Conservation (phyloP, 2,113 vertebrate species). For the Lophotis ruficrista region DNA sequence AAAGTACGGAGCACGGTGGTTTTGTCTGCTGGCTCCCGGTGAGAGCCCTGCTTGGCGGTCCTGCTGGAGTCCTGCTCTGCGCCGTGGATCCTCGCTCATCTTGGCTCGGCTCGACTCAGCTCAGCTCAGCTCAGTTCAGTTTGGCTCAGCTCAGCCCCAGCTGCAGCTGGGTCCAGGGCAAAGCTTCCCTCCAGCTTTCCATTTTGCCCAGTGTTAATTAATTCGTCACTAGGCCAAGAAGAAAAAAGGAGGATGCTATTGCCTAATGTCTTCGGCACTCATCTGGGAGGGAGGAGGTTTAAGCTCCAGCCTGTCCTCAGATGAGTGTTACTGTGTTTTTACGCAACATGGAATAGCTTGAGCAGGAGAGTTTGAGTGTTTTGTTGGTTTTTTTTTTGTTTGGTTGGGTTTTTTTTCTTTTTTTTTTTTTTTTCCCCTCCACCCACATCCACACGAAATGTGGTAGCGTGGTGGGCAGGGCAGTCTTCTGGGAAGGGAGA, state of each 20-base stretch:
- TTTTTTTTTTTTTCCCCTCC: background rate
- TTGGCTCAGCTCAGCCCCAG: background rate
- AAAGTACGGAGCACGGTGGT: background rate
- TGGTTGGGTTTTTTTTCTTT: background rate
- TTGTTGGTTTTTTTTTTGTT: background rate
- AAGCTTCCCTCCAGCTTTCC: background rate
- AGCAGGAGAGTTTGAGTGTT: background rate
- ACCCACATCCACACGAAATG: background rate
- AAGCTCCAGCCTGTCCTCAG: slow-evolving; percentile 36
- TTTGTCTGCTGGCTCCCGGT: background rate
- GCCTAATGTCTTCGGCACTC: background rate
- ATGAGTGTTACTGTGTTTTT: background rate
- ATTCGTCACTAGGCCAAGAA: background rate
- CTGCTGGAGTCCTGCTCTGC: rapidly evolving
- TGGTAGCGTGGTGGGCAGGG: slow-evolving; percentile 42
- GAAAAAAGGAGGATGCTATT: slow-evolving; percentile 20
- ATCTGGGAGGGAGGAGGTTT: background rate
- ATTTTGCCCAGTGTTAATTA: background rate
- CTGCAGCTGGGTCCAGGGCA: background rate
- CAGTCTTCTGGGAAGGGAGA: slow-evolving; percentile 27
- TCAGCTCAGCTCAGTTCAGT: background rate
- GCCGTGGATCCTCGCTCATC: rapidly evolving
- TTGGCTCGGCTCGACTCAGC: background rate
- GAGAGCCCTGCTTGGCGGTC: background rate
- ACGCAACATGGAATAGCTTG: background rate